Conservation (phyloP, 2,888 invertebrate species). For the Ligdia adustata region DNA sequence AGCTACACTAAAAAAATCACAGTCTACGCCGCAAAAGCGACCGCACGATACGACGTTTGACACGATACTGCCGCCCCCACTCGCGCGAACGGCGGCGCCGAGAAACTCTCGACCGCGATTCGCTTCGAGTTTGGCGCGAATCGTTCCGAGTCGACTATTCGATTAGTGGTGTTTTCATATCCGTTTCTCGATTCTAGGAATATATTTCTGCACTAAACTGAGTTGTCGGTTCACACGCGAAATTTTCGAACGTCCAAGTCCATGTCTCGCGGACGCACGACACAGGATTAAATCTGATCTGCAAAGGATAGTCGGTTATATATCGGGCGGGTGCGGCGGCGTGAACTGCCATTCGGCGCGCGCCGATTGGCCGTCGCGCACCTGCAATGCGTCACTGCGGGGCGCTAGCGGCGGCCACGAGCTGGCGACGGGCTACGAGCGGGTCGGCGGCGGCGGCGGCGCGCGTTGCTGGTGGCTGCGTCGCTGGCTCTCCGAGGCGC, state of each 20-base stretch:
- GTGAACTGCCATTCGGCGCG: conserved; percentile 88
- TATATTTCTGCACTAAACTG: conserved; percentile 52
- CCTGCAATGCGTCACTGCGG: conserved; percentile 93
- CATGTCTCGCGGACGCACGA: conserved; percentile 80
- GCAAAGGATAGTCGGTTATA: conserved; percentile 87
- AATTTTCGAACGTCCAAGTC: conserved; percentile 72
- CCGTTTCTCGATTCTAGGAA: conserved; percentile 62
- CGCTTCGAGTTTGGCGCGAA: conserved; percentile 73
- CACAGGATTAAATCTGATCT: conserved; percentile 85
- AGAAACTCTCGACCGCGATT: conserved; percentile 76
- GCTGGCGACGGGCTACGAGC: conserved; percentile 39
- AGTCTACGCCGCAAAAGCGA: conserved; percentile 83
- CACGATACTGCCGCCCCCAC: conserved; percentile 85
- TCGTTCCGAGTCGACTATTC: conserved; percentile 76
- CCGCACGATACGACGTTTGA: conserved; percentile 81
- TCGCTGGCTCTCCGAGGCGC: conserved; percentile 43
- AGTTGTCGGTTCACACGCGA: conserved; percentile 57
- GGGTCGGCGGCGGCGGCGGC: conserved; percentile 32
- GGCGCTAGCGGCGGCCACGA: conserved; percentile 52
- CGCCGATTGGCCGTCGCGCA: conserved; percentile 91
- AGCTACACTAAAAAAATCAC: conserved; percentile 85
- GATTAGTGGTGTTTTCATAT: conserved; percentile 75
- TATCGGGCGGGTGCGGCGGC: conserved; percentile 89
- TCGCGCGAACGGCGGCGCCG: conserved; percentile 80
- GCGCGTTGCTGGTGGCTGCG: conserved; percentile 46